phyloP scores from a whole-genome alignment of 64 coral and sea anemone genomes.

The Montipora capricornis region DNA sequence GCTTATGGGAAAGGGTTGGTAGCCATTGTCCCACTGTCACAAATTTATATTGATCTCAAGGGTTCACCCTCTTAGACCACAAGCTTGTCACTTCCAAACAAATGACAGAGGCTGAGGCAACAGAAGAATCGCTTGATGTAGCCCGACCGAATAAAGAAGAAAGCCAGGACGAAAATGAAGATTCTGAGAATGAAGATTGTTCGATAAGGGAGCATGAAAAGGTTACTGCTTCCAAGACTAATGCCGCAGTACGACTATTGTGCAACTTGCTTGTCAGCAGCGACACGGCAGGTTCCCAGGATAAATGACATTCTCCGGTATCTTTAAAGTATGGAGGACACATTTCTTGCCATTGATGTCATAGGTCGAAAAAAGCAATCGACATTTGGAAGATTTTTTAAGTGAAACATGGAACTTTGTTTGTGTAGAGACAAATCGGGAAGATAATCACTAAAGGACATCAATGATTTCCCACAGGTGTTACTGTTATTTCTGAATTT shows the following conservation, averaged over 20 bases:
- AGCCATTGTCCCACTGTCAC: neutral
- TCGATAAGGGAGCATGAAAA: slow-evolving; percentile 47
- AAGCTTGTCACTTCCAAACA: slow-evolving; percentile 49
- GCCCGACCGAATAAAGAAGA: slow-evolving; percentile 46
- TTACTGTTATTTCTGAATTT: too few species aligned
- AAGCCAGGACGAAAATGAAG: slow-evolving; percentile 66
- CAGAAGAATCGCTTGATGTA: slow-evolving; percentile 60
- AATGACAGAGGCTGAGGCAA: slow-evolving; percentile 68
- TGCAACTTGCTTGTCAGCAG: slow-evolving; percentile 7
- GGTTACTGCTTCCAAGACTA: slow-evolving; percentile 47
- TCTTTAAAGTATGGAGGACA: neutral
- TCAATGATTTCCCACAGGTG: too few species aligned
- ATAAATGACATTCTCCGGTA: neutral
- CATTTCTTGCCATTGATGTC: too few species aligned
- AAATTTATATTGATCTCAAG: slow-evolving; percentile 2
- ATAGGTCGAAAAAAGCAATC: too few species aligned
- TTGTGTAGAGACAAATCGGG: too few species aligned
- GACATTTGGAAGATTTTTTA: too few species aligned
- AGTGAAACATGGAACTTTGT: too few species aligned
- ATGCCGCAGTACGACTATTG: slow-evolving; percentile 56
- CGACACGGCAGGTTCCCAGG: slow-evolving; percentile 29
- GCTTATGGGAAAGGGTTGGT: neutral
- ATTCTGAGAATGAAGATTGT: slow-evolving; percentile 34
- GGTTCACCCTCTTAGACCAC: neutral
- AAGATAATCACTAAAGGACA: too few species aligned